Conservation (phyloP, 2,888 invertebrate species). For the Dicyrtomina minuta region DNA sequence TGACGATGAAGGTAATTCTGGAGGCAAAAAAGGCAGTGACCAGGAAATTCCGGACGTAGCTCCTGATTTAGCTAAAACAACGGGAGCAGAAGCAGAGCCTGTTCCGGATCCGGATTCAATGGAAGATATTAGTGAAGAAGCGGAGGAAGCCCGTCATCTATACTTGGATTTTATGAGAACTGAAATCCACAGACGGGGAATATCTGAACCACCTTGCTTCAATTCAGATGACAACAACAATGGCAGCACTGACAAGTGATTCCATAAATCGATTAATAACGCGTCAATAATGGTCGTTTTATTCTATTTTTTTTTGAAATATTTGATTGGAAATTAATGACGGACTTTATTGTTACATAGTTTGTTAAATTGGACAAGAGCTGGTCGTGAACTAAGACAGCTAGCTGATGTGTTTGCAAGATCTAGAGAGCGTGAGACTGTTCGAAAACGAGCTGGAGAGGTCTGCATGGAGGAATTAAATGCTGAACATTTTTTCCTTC, state of each 20-base stretch:
- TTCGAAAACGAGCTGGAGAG: conserved; percentile 61
- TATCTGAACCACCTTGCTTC: conserved; percentile 18
- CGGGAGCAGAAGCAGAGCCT: too few relatives aligned
- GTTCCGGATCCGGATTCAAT: too few relatives aligned
- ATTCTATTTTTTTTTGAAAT: too few relatives aligned
- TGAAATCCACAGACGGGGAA: conserved; percentile 39
- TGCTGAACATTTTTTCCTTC: conserved; percentile 63
- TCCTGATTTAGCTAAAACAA: too few relatives aligned
- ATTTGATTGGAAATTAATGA: too few relatives aligned
- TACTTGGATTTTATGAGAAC: conserved; percentile 45
- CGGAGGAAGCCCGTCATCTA: conserved; percentile 46
- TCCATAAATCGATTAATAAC: too few relatives aligned
- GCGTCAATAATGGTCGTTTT: too few relatives aligned
- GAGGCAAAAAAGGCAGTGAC: too few relatives aligned
- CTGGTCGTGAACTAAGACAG: conserved; percentile 59
- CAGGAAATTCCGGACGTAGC: too few relatives aligned
- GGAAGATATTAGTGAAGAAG: conserved; percentile 42
- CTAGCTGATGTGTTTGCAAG: conserved; percentile 60
- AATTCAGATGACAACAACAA: not conserved
- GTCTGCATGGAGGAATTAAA: conserved; percentile 61
- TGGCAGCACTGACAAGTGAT: too few relatives aligned
- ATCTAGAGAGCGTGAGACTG: conserved; percentile 60
- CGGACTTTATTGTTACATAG: not conserved
- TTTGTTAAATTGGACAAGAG: conserved; percentile 51
- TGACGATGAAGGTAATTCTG: too few relatives aligned